These are phyloP conservation scores for Limosa lapponica DNA, from an alignment of 2,797 vertebrate genomes.

Conservation along the genomic window DNA sequence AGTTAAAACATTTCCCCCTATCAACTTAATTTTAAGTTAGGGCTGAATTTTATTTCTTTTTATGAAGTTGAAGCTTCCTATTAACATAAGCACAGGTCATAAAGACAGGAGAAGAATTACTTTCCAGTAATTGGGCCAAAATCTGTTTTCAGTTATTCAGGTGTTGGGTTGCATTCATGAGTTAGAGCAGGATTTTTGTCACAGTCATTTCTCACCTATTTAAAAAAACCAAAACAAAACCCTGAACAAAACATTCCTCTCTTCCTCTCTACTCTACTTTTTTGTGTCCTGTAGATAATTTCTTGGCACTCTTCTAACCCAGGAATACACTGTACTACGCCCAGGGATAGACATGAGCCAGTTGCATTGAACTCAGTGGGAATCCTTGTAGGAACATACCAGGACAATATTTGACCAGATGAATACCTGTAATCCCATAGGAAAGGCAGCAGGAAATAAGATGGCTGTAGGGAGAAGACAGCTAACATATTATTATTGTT, in stretches of 20 bases:
- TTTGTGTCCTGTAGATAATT: neutral
- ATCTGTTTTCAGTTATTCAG: constrained; percentile 67
- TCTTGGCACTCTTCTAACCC: neutral
- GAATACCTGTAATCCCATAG: constrained; percentile 13
- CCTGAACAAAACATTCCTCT: neutral
- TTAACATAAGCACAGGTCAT: constrained; percentile 50
- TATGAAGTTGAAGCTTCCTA: constrained; percentile 62
- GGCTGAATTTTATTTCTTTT: constrained; percentile 56
- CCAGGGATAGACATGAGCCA: neutral
- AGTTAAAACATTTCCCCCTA: constrained; percentile 12
- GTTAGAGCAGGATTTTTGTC: constrained; percentile 52
- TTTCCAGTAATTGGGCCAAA: constrained; percentile 63
- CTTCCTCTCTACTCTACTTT: neutral
- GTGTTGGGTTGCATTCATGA: constrained; percentile 58
- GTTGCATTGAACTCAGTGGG: neutral
- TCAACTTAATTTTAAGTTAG: constrained; percentile 23
- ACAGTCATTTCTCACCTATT: constrained; percentile 59
- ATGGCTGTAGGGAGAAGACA: constrained; percentile 33
- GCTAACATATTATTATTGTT: constrained; percentile 11
- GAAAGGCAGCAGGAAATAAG: constrained; percentile 27
- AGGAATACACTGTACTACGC: neutral
- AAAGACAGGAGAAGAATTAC: constrained; percentile 58
- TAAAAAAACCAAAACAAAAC: constrained; percentile 20
- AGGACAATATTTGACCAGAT: neutral
- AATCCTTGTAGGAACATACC: constrained; percentile 15